These are phyloP conservation scores for Pseudomyrmex dendroicus DNA, from an alignment of 1,140 invertebrate genomes.

Conservation along the genomic window DNA sequence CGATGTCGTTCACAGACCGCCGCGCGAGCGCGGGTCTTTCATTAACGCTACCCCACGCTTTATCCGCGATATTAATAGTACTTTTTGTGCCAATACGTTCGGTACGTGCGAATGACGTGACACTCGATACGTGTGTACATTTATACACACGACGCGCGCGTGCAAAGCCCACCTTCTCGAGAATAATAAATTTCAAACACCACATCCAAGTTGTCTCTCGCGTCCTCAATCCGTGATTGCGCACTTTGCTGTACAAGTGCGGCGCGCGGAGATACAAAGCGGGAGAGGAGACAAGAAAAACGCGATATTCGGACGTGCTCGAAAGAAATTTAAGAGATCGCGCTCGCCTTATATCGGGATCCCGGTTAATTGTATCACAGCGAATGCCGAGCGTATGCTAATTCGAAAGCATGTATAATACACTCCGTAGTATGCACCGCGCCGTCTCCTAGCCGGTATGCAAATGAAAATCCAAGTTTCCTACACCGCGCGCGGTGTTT, in stretches of 20 bases:
- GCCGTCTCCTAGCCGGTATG: constrained; percentile 58
- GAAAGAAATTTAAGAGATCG: constrained; percentile 48
- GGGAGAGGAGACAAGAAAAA: not conserved
- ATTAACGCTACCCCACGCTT: constrained; percentile 33
- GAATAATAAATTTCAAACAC: too few species aligned
- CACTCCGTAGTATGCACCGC: constrained; percentile 38
- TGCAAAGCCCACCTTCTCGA: too few species aligned
- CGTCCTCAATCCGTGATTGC: not conserved
- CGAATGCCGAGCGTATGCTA: constrained; percentile 53
- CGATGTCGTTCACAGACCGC: constrained; percentile 46
- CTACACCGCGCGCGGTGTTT: constrained; percentile 50
- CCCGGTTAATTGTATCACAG: constrained; percentile 55
- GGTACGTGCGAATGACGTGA: too few species aligned
- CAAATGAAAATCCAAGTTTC: constrained; percentile 65
- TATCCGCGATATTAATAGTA: not conserved
- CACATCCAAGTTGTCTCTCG: too few species aligned
- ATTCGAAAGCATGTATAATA: constrained; percentile 58
- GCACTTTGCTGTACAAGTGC: not conserved
- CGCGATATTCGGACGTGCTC: not conserved
- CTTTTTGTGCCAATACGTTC: too few species aligned
- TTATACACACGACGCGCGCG: too few species aligned
- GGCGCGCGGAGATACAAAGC: not conserved
- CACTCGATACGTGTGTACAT: too few species aligned
- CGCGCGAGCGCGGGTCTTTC: constrained; percentile 2
- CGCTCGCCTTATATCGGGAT: constrained; percentile 9